phyloP scores from a whole-genome alignment of 2,113 vertebrate species.

The Rhinoptilus africanus region DNA sequence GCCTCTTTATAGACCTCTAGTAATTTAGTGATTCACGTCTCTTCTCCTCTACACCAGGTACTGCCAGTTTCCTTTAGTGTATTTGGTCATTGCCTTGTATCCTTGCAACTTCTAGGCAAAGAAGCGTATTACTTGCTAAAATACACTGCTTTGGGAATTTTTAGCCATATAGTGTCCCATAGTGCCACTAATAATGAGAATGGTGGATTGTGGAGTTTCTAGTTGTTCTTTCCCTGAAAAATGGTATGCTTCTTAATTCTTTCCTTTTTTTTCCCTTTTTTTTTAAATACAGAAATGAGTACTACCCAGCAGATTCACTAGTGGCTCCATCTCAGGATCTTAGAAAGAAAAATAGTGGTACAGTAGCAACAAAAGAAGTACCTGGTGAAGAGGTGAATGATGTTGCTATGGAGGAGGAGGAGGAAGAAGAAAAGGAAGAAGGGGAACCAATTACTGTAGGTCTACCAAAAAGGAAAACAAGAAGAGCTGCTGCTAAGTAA shows the following conservation, averaged over 20 bases:
- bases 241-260: neutral
- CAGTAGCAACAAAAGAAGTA: slow-evolving; percentile 15
- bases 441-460: slow-evolving; percentile 57
- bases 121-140: neutral
- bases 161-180: neutral
- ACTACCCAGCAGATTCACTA: slow-evolving; percentile 86
- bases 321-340: slow-evolving; percentile 91
- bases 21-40: neutral
- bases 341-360: slow-evolving; percentile 64
- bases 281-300: slow-evolving; percentile 84
- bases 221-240: neutral
- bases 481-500: slow-evolving; percentile 91
- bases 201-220: neutral
- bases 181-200: neutral
- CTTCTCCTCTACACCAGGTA: neutral
- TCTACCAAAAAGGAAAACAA: slow-evolving; percentile 76
- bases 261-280: neutral
- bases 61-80: neutral
- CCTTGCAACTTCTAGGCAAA: neutral
- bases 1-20: neutral
- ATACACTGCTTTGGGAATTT: neutral
- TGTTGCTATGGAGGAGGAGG: slow-evolving; percentile 50
- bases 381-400: slow-evolving; percentile 26
- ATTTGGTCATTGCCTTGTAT: neutral
- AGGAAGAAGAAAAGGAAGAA: slow-evolving; percentile 56